Conservation (phyloP, 2,888 invertebrate genomes). For the Agonopterix subpropinquella region DNA sequence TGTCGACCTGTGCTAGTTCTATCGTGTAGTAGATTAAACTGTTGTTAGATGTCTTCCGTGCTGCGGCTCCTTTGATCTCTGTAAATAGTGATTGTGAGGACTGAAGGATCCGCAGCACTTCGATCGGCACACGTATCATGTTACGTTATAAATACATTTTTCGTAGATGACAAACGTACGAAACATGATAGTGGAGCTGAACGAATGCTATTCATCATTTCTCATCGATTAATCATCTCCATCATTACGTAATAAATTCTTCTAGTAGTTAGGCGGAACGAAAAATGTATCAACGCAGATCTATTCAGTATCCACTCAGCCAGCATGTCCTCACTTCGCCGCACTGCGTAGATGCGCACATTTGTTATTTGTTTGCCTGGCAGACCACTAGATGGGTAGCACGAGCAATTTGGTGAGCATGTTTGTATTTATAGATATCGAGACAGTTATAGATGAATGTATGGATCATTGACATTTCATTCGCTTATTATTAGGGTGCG, state of each 20-base stretch:
- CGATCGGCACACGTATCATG: constrained; percentile 26
- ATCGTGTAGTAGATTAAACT: constrained; percentile 44
- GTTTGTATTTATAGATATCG: constrained; percentile 16
- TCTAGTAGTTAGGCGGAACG: constrained; percentile 35
- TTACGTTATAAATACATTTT: constrained; percentile 3
- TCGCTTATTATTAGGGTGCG: too few relatives aligned
- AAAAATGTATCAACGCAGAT: constrained; percentile 13
- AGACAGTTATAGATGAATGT: too few relatives aligned
- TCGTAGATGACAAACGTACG: constrained; percentile 1
- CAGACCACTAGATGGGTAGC: constrained; percentile 37
- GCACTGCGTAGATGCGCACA: constrained; percentile 39
- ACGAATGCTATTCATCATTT: constrained; percentile 19
- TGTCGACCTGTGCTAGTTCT: constrained; percentile 67
- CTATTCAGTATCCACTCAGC: constrained; percentile 34
- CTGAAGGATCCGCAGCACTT: constrained; percentile 25
- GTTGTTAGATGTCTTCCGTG: constrained; percentile 38
- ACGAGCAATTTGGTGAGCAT: constrained; percentile 52
- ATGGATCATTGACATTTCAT: too few relatives aligned
- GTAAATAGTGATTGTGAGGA: constrained; percentile 14
- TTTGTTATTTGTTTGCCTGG: constrained; percentile 36
- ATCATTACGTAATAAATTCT: constrained; percentile 28
- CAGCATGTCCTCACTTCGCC: constrained; percentile 53
- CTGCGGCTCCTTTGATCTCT: constrained; percentile 26
- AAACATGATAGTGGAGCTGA: constrained; percentile 31
- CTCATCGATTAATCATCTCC: constrained; percentile 38